These are phyloP conservation scores for Opisthocomus hoazin DNA, from an alignment of 2,113 vertebrate genomes.

Conservation along the genomic window DNA sequence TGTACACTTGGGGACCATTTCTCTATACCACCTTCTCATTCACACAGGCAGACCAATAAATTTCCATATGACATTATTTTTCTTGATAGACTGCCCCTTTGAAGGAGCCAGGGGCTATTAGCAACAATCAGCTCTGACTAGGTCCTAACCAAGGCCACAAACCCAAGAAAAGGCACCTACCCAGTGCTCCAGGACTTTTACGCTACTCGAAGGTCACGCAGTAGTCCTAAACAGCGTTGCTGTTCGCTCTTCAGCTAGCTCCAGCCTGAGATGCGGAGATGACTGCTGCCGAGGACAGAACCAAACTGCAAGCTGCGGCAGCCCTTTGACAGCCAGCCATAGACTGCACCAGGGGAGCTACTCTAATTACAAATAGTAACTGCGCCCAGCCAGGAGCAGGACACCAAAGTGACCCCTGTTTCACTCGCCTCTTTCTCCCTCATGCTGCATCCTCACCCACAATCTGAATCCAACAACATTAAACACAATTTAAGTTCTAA, in stretches of 20 bases:
- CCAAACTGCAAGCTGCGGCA: neutral
- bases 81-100: neutral
- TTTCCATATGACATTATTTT: neutral
- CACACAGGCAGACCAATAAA: constrained; percentile 13
- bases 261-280: neutral
- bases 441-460: neutral
- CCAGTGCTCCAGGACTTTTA: neutral
- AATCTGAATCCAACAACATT: neutral
- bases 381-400: neutral
- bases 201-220: neutral
- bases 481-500: neutral
- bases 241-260: neutral
- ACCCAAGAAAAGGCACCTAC: neutral
- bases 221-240: neutral
- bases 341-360: neutral
- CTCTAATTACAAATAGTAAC: neutral
- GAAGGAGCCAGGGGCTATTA: neutral
- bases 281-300: neutral
- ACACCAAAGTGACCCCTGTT: neutral
- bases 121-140: neutral
- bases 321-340: neutral
- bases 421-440: neutral
- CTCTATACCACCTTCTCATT: constrained; percentile 16
- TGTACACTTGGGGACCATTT: constrained; percentile 23
- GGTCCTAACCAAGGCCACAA: neutral